Evolutionary conservation across 2,797 vertebrate species (phyloP).

Genomic region (Alca torda): DNA sequence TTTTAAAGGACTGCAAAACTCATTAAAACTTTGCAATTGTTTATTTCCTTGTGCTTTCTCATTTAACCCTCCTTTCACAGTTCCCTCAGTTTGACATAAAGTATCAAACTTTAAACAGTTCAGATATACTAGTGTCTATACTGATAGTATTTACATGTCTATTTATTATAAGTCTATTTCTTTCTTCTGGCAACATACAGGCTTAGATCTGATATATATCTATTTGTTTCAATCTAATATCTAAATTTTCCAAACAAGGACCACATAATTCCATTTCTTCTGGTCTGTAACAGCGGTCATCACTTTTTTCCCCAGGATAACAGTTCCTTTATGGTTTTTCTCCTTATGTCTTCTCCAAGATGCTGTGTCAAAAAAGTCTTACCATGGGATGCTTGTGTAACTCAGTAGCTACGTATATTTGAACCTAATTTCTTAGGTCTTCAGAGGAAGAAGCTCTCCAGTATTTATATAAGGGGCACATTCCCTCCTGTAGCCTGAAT

Average conservation of each 20-base stretch:
- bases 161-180: not conserved
- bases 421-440: not conserved
- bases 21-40: conserved; percentile 63
- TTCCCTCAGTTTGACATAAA: not conserved
- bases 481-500: not conserved
- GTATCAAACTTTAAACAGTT: not conserved
- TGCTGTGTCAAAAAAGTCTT: not conserved
- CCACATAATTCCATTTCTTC: not conserved
- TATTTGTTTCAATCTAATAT: not conserved
- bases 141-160: not conserved
- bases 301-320: not conserved
- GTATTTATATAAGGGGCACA: not conserved
- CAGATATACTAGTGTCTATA: not conserved
- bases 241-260: not conserved
- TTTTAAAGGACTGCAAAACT: conserved; percentile 42
- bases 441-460: not conserved
- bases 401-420: not conserved
- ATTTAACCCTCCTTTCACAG: not conserved
- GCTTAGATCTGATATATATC: not conserved
- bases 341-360: not conserved
- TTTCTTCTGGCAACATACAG: not conserved
- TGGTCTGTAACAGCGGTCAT: not conserved
- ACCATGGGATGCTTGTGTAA: not conserved
- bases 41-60: conserved; percentile 39
- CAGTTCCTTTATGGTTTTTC: not conserved